Percentiles rank a stretch among this genome's conserved stretches.
These are phyloP conservation scores for Synergus umbraculus DNA, from an alignment of 2,888 invertebrate species.

Conservation along the genomic window DNA sequence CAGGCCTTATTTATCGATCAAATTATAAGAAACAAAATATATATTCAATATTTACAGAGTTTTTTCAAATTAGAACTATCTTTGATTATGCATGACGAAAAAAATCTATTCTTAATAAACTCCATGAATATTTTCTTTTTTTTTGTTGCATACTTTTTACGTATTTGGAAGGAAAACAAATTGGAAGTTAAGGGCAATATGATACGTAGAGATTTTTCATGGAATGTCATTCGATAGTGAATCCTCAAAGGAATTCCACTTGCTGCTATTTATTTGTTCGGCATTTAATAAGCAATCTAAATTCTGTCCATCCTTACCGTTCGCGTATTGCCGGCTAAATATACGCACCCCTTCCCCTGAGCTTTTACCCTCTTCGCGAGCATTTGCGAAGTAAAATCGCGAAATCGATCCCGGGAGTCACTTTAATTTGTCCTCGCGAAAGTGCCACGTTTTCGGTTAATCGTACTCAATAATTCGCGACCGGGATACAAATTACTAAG, in stretches of 20 bases:
- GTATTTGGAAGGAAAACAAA: neutral
- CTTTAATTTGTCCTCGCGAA: slow-evolving; percentile 55
- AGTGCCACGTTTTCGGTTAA: slow-evolving; percentile 48
- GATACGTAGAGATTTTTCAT: neutral
- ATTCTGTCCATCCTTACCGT: slow-evolving; percentile 71
- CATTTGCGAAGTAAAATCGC: slow-evolving; percentile 63
- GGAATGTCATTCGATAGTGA: neutral
- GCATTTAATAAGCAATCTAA: slow-evolving; percentile 76
- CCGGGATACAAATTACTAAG: slow-evolving; percentile 46
- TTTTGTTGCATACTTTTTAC: neutral
- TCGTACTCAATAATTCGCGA: slow-evolving; percentile 60
- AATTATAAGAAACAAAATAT: neutral
- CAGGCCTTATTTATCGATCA: neutral
- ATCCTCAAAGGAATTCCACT: neutral
- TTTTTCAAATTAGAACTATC: neutral
- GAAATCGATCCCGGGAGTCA: slow-evolving; percentile 65
- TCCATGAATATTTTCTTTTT: neutral
- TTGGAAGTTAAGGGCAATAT: neutral
- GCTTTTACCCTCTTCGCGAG: slow-evolving; percentile 50
- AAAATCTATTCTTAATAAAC: neutral
- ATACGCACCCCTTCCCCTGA: slow-evolving; percentile 47
- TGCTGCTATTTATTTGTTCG: slow-evolving; percentile 70
- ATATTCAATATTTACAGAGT: no score
- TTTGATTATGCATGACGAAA: neutral
- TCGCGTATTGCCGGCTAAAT: slow-evolving; percentile 54